Evolutionary conservation across 2,113 vertebrate genomes (phyloP).

Genomic region (Naja naja): DNA sequence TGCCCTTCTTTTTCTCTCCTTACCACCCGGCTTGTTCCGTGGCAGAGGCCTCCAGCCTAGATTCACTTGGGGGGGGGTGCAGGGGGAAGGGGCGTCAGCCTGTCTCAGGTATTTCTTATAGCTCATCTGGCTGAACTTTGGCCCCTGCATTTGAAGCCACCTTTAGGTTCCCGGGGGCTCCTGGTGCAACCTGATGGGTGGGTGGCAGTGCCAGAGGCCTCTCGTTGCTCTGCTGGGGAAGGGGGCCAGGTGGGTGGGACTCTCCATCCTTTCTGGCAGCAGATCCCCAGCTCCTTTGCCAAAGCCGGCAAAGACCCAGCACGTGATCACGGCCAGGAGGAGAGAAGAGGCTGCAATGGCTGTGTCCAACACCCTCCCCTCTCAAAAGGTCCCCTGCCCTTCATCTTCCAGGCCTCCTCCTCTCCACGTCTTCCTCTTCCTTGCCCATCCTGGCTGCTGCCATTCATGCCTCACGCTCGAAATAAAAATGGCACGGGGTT

Average conservation of each 20-base stretch:
- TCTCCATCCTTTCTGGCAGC: not conserved
- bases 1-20: not conserved
- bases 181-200: not conserved
- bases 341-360: not conserved
- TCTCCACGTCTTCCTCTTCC: not conserved
- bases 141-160: not conserved
- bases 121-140: not conserved
- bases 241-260: not conserved
- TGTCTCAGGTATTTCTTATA: not conserved
- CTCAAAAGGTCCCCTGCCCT: rapidly evolving
- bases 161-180: not conserved
- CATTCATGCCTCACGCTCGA: not conserved
- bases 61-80: rapidly evolving
- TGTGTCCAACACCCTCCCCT: not conserved
- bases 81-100: not conserved
- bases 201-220: not conserved
- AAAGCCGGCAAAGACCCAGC: not conserved
- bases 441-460: too few relatives aligned
- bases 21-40: not conserved
- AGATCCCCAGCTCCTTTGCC: not conserved
- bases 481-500: not conserved
- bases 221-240: not conserved
- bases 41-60: not conserved
- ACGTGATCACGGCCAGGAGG: constrained; percentile 46
- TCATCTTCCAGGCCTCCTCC: rapidly evolving